phyloP scores from a whole-genome alignment of 2,888 invertebrate genomes.

The Gymnosoma rotundatum region DNA sequence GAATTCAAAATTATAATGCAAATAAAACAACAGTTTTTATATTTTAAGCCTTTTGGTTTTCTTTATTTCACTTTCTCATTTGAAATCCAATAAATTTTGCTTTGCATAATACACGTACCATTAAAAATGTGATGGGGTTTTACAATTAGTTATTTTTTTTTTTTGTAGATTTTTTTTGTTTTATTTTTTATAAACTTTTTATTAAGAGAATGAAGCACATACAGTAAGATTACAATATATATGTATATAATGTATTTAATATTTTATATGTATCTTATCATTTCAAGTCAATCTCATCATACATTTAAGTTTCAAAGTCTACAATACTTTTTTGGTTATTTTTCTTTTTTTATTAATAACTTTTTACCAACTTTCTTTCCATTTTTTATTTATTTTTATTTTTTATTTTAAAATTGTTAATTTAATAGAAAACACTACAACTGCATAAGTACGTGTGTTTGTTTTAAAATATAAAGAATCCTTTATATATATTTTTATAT shows the following conservation, averaged over 20 bases:
- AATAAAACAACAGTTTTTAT: slow-evolving; percentile 42
- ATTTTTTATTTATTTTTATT: no score
- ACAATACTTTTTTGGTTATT: slow-evolving; percentile 30
- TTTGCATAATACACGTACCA: slow-evolving; percentile 74
- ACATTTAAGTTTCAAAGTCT: slow-evolving; percentile 43
- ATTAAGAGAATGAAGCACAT: slow-evolving; percentile 70
- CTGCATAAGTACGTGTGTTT: not conserved
- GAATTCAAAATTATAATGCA: no score
- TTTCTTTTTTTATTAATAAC: slow-evolving; percentile 22
- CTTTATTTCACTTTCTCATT: slow-evolving; percentile 76
- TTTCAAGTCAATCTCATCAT: slow-evolving; percentile 58
- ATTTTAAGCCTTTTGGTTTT: slow-evolving; percentile 78
- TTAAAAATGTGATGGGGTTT: slow-evolving; percentile 61
- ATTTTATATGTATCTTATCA: slow-evolving; percentile 59
- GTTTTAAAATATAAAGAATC: slow-evolving; percentile 11
- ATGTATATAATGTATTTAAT: slow-evolving; percentile 52
- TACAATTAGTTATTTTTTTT: slow-evolving; percentile 65
- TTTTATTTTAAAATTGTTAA: slow-evolving; percentile 24
- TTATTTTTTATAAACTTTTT: slow-evolving; percentile 13
- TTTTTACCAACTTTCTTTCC: slow-evolving; percentile 47
- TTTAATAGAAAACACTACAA: slow-evolving; percentile 22
- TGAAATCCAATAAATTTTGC: slow-evolving; percentile 70
- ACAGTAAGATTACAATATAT: slow-evolving; percentile 66
- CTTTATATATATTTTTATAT: slow-evolving; percentile 5
- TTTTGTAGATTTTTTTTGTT: not conserved